Percentiles rank a stretch among this genome's conserved stretches.
Conservation (phyloP, 2,888 invertebrate species). For the Malthinus seriepunctatus region DNA sequence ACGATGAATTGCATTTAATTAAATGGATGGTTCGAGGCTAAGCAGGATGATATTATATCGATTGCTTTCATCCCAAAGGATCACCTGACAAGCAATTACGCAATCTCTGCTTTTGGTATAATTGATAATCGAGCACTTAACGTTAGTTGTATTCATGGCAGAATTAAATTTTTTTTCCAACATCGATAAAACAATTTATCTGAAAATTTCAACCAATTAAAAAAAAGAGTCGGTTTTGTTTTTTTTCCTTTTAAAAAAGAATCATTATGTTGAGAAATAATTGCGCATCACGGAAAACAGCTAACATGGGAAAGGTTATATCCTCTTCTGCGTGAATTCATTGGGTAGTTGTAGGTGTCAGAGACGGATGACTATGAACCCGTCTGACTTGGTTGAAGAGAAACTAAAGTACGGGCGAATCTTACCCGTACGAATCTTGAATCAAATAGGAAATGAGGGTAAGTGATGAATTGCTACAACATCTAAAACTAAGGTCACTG, state of each 20-base stretch:
- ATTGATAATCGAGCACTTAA: constrained; percentile 61
- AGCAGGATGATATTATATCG: constrained; percentile 49
- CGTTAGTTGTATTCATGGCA: constrained; percentile 1
- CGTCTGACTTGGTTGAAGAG: constrained; percentile 33
- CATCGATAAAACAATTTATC: neutral
- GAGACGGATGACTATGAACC: constrained; percentile 42
- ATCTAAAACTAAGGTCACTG: constrained; percentile 36
- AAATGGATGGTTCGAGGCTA: constrained; percentile 44
- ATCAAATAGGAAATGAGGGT: constrained; percentile 29
- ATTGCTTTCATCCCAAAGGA: constrained; percentile 51
- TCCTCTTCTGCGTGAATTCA: constrained; percentile 36
- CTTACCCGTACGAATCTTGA: constrained; percentile 26
- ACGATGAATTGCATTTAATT: constrained; percentile 44
- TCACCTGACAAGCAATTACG: constrained; percentile 63
- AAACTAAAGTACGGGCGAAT: constrained; percentile 30
- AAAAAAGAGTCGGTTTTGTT: too few species aligned
- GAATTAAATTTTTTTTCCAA: constrained; percentile 4
- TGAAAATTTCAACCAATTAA: too few species aligned
- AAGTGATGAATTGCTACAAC: constrained; percentile 41
- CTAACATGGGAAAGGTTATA: constrained; percentile 34
- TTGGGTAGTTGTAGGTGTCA: constrained; percentile 41
- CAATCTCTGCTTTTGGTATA: constrained; percentile 60
- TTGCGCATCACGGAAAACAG: constrained; percentile 27
- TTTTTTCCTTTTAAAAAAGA: neutral
- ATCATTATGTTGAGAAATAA: constrained; percentile 30